A percentile compares a stretch with the other conserved stretches of the same genome.
Evolutionary conservation across 2,113 vertebrate genomes (phyloP).

Genomic region (Cnemophilus loriae): DNA sequence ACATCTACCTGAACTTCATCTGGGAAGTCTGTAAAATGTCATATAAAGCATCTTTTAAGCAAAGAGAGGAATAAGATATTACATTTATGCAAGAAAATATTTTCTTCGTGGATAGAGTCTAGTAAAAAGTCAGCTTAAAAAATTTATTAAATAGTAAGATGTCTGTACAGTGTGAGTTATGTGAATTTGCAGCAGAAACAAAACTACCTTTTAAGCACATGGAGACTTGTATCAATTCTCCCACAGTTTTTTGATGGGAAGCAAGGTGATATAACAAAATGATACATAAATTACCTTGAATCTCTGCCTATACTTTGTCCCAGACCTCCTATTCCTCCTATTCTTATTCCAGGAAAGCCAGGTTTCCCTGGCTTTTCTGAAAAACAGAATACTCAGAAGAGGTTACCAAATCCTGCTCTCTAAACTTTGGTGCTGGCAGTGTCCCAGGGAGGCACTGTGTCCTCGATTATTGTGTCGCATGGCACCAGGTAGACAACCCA

Average conservation of each 20-base stretch:
- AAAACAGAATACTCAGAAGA: neutral
- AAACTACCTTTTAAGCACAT: neutral
- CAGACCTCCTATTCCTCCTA: neutral
- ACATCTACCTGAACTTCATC: neutral
- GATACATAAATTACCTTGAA: neutral
- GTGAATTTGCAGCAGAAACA: neutral
- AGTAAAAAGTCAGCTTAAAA: neutral
- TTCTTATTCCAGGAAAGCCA: neutral
- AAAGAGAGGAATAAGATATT: neutral
- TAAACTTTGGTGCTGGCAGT: neutral
- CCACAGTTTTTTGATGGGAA: neutral
- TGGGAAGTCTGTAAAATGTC: neutral
- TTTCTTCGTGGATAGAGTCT: neutral
- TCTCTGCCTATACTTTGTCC: neutral
- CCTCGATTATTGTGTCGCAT: rapidly evolving
- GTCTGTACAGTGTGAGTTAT: neutral
- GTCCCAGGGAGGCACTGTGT: neutral
- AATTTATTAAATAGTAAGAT: neutral
- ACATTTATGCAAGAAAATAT: neutral
- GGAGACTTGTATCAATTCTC: neutral
- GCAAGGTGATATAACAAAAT: neutral
- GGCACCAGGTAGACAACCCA: neutral
- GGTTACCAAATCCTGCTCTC: neutral
- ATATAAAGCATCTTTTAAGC: neutral
- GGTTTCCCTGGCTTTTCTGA: neutral